phyloP scores from a whole-genome alignment of 1,140 invertebrate genomes.

The Eriocheir sinensis region DNA sequence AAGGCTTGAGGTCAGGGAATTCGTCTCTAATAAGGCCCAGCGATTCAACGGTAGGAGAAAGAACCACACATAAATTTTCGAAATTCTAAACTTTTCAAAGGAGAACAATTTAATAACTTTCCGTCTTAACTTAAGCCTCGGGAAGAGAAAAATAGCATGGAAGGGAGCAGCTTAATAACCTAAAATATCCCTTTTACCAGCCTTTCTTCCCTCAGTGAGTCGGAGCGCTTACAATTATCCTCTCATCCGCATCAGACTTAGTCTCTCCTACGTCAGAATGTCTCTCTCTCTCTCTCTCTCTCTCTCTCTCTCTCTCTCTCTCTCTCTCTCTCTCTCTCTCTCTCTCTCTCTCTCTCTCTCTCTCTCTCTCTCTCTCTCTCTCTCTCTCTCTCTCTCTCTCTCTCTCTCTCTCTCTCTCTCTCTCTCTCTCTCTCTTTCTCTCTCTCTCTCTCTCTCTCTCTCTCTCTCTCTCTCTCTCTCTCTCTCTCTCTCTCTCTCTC shows the following conservation, averaged over 20 bases:
- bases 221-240: neutral
- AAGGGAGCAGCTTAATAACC: conserved; percentile 1
- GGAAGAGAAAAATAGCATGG: neutral
- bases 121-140: neutral
- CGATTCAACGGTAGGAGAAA: neutral
- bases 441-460: too few relatives aligned
- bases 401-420: neutral
- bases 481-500: too few relatives aligned
- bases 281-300: neutral
- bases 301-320: neutral
- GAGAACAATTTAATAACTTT: conserved; percentile 17
- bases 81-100: conserved; percentile 15
- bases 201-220: neutral
- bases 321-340: neutral
- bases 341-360: neutral
- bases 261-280: neutral
- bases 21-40: neutral
- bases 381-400: neutral
- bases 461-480: too few relatives aligned
- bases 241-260: conserved; percentile 15
- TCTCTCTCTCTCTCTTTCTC: too few relatives aligned
- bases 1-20: neutral
- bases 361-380: neutral
- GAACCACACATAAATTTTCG: neutral
- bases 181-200: neutral